Base-by-base conservation (phyloP, 2,113 vertebrate genomes). In the Toxostoma redivivum region DNA sequence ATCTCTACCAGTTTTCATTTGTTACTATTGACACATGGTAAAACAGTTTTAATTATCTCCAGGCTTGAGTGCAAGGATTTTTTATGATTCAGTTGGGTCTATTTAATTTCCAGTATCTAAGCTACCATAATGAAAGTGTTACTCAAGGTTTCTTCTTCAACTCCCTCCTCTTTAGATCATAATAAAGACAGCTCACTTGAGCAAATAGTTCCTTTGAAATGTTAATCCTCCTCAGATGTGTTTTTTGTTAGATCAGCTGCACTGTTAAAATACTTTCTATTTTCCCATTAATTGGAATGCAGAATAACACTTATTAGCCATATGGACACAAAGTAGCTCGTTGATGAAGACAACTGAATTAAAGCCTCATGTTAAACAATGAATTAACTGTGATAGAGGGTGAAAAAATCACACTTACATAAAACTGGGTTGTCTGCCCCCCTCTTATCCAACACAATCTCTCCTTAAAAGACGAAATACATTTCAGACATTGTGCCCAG, bases 151-250 rank as follows among this genome's bases (percentile, higher is more conserved):
- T 91, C 94, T 95, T 97, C 96, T 97, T 93, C 85, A 87, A 73
- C 71, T 94, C 77, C 48, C 69, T 21, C 16, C 61, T 50, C 53
- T 95, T 95, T 73, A 96, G 93, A 95, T 97, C 92, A 92, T 94
- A 95, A 97, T 97, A 94, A 95, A 95, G 94, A 92, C 96, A 88
- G 91, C 93, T 97, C 93, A 97, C 96, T 97, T 97, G 94, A 97
- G 96, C 94, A 96, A 97, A 97, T 96, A 97, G 94, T 96, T 91
- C 85, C 93, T 97, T 97, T 97, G 97, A 97, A 97, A 97, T 97
- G 97, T 92, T 96, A 97, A 97, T 97, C 94, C 85, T 94, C 81
- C 93, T 95, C 93, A 96, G 95, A 97, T 96, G 93, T 93, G 87
- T 94, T 95, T 96, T 97, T 96, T 97, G 96, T 97, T 97, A 97